Conservation (phyloP, 1,140 invertebrate genomes). For the Drosophila simulans region DNA sequence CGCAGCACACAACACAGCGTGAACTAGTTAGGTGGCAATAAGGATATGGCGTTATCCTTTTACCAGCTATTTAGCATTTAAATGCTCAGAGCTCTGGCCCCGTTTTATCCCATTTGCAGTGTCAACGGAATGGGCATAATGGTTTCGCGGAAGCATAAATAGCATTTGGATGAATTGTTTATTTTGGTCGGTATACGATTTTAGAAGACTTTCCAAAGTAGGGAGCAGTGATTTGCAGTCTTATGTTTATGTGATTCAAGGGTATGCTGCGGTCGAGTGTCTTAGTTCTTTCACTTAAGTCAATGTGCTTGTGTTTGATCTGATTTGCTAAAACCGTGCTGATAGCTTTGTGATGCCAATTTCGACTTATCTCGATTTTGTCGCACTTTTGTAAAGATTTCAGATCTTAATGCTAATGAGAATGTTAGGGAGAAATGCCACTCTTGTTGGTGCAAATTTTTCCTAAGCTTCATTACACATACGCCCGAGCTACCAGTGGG, state of each 20-base stretch:
- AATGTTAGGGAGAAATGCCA: not conserved
- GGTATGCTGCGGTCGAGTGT: not conserved
- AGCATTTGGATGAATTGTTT: not conserved
- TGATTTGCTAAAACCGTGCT: not conserved
- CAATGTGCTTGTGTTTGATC: not conserved
- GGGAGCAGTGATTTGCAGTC: too few species aligned
- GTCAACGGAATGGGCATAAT: constrained; percentile 1
- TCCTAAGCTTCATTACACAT: constrained; percentile 22
- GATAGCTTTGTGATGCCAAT: constrained; percentile 58
- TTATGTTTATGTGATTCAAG: not conserved
- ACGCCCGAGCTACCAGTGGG: constrained; percentile 8
- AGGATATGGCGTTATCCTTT: constrained; percentile 79
- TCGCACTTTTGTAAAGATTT: constrained; percentile 11
- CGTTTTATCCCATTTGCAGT: constrained; percentile 21
- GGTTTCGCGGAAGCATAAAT: constrained; percentile 1
- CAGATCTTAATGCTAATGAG: constrained; percentile 40
- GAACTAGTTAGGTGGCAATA: constrained; percentile 69
- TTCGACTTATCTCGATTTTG: constrained; percentile 47
- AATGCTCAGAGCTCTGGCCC: constrained; percentile 65
- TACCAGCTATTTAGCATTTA: constrained; percentile 82
- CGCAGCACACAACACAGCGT: constrained; percentile 42
- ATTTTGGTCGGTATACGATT: not conserved
- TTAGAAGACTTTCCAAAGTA: too few species aligned
- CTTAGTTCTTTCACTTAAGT: not conserved
- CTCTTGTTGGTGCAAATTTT: constrained; percentile 10